These are phyloP conservation scores for Poeciliopsis gracilis DNA, from an alignment of 2,797 vertebrate species.

Conservation along the genomic window DNA sequence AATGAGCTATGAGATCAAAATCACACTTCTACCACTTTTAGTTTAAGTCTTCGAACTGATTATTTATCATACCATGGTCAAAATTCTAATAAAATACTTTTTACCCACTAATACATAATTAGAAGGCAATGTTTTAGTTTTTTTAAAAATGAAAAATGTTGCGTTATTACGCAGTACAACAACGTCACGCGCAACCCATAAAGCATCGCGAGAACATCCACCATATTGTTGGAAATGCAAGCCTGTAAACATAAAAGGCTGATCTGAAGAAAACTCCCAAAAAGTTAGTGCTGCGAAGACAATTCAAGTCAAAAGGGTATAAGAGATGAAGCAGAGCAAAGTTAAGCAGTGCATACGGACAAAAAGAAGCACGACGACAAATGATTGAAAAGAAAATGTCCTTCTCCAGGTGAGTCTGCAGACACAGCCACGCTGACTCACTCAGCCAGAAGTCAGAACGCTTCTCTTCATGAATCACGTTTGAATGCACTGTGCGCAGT, in stretches of 20 bases:
- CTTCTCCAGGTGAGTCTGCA: constrained; percentile 4
- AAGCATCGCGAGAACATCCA: background rate
- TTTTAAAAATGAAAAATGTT: background rate
- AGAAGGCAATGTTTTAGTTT: background rate
- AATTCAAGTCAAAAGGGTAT: background rate
- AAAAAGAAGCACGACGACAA: background rate
- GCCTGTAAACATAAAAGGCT: background rate
- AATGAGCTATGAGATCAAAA: background rate
- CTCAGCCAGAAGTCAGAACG: background rate
- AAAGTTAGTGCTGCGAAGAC: background rate
- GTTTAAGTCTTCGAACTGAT: no score
- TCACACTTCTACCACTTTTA: background rate
- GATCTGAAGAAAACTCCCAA: background rate
- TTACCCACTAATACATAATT: background rate
- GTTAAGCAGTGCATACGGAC: background rate
- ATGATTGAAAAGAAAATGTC: background rate
- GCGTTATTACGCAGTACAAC: background rate
- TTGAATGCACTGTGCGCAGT: background rate
- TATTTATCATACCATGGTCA: no score
- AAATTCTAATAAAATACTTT: no score
- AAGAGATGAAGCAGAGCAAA: background rate
- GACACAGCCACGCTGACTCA: background rate
- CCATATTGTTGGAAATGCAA: background rate
- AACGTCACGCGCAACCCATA: background rate
- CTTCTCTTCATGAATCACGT: background rate